Evolutionary conservation across 1,140 invertebrate genomes (phyloP), one percentile per base, ranked within the genome.

Genomic region (Diachasmimorpha longicaudata): DNA sequence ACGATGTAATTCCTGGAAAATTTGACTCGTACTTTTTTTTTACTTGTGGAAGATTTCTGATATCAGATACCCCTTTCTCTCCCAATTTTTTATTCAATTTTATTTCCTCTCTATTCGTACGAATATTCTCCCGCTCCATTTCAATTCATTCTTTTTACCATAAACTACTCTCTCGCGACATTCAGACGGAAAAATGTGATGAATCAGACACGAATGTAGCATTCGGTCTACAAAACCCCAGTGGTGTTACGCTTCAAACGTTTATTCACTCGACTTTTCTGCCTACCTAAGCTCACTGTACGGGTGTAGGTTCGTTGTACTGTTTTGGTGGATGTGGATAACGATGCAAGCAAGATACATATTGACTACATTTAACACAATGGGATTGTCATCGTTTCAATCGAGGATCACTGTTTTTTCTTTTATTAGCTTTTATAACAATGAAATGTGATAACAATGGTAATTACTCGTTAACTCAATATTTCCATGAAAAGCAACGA

Each of bases 201-300:
- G 73, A 75, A 31, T 75, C 73, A 75, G 73, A 31, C 8, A 19
- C 11, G 67, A 37, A 25, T 70, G 36, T 67, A 16, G 16, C 58
- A 36, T 9, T 68, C 25, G 16, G 66, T 6, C 66, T 63, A 31
- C 21, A 25, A 73, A 42, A 42, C 48, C 25, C 23, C 44, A 46
- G 39, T 44, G 11, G 63, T 31, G 46, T 70, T 70, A 75, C 44
- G 66, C 39, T 74, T 44, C 5, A 9, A n/a, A 48, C 63, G 66
- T 69, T 68, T 70, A 75, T 69, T 75, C 73, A 69, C 31, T 75
- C 16, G 16, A 75, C 39, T 52, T 75, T 75, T 75, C 44, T 69
- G 73, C 66, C 44, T 42, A 75, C 21, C 66, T 75, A 69, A 75
- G 73, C 73, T 70, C 19, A 11, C 13, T 6, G 58, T 21, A 37